A percentile compares a stretch with the other conserved stretches of the same genome.
Conservation (phyloP, 2,888 invertebrate genomes). For the Agrochola macilenta region DNA sequence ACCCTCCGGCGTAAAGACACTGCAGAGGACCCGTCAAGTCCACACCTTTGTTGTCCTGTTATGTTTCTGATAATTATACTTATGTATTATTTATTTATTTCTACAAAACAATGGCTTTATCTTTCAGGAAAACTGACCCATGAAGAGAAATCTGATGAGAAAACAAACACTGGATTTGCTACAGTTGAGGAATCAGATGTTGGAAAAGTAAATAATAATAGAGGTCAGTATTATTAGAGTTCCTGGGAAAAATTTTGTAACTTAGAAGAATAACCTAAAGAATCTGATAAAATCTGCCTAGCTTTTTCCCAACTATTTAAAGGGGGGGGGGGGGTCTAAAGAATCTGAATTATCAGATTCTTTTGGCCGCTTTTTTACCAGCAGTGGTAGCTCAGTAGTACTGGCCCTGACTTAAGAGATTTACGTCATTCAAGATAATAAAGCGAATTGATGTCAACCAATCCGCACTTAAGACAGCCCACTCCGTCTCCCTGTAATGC, state of each 20-base stretch:
- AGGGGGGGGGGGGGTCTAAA: no score
- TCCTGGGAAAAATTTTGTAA: not conserved
- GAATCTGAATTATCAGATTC: no score
- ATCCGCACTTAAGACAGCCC: no score
- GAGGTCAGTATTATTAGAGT: constrained; percentile 61
- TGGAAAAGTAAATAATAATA: constrained; percentile 67
- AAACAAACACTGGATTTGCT: constrained; percentile 77
- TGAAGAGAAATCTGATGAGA: constrained; percentile 68
- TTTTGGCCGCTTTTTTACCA: no score
- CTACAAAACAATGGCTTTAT: not conserved
- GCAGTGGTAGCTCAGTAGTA: not conserved
- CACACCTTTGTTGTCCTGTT: no score
- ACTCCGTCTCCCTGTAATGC: not conserved
- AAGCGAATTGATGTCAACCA: not conserved
- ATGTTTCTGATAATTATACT: not conserved
- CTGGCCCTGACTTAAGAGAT: not conserved
- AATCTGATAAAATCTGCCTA: not conserved
- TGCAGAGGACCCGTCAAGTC: no score
- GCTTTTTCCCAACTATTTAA: not conserved
- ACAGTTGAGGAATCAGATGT: constrained; percentile 81
- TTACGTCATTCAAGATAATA: not conserved
- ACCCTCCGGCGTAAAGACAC: not conserved
- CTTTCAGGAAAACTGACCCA: constrained; percentile 72
- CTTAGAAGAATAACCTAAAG: not conserved
- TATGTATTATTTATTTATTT: not conserved